phyloP scores from a whole-genome alignment of 2,888 invertebrate species.

The Catocala fraxini region DNA sequence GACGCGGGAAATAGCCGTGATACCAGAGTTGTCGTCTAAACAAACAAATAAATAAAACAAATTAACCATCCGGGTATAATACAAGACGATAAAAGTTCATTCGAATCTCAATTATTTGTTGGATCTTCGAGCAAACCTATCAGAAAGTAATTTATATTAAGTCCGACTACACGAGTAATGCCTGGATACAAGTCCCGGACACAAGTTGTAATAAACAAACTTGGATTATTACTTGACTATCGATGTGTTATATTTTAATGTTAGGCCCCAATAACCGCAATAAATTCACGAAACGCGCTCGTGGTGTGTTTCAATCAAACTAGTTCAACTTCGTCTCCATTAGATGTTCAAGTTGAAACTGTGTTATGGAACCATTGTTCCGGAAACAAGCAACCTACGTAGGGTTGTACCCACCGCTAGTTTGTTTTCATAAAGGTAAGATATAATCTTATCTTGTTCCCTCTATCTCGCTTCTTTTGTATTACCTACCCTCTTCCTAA shows the following conservation, averaged over 20 bases:
- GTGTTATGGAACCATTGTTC: conserved; percentile 41
- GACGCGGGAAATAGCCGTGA: too few relatives aligned
- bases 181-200: neutral
- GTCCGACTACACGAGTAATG: neutral
- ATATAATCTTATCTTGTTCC: too few relatives aligned
- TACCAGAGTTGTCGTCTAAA: too few relatives aligned
- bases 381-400: conserved; percentile 24
- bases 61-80: too few relatives aligned
- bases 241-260: conserved; percentile 29
- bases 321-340: conserved; percentile 43
- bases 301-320: conserved; percentile 47
- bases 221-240: conserved; percentile 18
- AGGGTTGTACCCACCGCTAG: neutral
- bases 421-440: too few relatives aligned
- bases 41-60: too few relatives aligned
- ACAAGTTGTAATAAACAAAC: conserved; percentile 36
- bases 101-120: too few relatives aligned
- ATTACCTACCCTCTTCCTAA: too few relatives aligned
- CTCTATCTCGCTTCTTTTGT: too few relatives aligned
- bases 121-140: too few relatives aligned
- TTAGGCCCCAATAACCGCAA: conserved; percentile 27
- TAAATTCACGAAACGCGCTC: conserved; percentile 23
- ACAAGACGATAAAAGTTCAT: too few relatives aligned
- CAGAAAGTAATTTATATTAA: too few relatives aligned
- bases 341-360: conserved; percentile 44